A percentile compares a stretch with the other conserved stretches of the same genome.
Evolutionary conservation across 1,140 invertebrate genomes (phyloP).

Genomic region (Bombus balteatus): DNA sequence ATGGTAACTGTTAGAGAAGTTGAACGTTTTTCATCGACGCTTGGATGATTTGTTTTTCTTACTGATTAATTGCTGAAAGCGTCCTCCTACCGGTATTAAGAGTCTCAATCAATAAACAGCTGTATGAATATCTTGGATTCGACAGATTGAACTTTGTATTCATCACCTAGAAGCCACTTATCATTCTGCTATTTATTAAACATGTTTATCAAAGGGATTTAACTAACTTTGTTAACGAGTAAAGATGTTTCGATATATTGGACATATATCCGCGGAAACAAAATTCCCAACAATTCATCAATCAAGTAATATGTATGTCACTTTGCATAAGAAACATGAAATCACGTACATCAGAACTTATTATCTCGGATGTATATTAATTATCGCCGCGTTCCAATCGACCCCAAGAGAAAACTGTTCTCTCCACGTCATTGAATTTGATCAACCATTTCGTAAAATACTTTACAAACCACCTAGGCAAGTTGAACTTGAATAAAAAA

Average conservation of each 20-base stretch:
- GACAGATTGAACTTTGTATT: neutral
- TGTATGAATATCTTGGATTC: neutral
- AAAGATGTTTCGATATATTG: too few species aligned
- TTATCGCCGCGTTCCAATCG: neutral
- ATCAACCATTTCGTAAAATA: neutral
- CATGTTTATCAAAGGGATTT: neutral
- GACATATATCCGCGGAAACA: neutral
- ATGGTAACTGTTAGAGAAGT: neutral
- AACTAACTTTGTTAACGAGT: neutral
- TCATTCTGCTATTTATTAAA: neutral
- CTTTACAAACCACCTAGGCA: too few species aligned
- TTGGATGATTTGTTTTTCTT: neutral
- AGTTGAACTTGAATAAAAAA: neutral
- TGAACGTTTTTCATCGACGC: neutral
- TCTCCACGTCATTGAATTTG: neutral
- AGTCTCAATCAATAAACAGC: neutral
- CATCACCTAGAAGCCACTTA: neutral
- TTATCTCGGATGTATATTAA: neutral
- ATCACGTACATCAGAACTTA: neutral
- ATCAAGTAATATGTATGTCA: neutral
- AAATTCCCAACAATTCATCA: neutral
- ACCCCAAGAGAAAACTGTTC: neutral
- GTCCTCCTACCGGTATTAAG: neutral
- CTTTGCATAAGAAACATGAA: neutral
- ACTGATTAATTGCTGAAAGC: slow-evolving; percentile 4